A percentile compares a stretch with the other conserved stretches of the same genome.
Conservation (phyloP, 2,888 invertebrate genomes). For the Drosophila hamatofila region DNA sequence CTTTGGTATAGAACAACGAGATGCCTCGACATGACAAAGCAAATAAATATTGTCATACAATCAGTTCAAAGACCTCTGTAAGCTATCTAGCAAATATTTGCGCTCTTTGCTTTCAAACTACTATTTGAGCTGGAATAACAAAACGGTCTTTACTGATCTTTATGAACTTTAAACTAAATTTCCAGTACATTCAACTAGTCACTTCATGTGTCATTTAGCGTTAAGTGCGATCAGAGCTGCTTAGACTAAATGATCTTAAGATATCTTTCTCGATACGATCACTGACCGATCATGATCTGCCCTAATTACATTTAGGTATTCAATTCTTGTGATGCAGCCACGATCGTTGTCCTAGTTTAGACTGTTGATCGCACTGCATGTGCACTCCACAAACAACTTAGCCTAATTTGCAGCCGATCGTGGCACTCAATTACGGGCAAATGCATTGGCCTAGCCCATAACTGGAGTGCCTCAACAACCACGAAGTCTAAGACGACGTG, state of each 20-base stretch:
- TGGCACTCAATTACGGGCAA: constrained; percentile 29
- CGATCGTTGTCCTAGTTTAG: constrained; percentile 11
- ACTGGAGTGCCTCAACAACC: constrained; percentile 31
- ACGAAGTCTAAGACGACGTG: neutral
- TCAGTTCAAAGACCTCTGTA: constrained; percentile 12
- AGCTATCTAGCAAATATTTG: neutral
- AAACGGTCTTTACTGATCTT: neutral
- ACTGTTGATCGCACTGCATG: constrained; percentile 4
- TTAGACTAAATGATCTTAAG: neutral
- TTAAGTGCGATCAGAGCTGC: neutral
- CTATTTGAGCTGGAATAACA: constrained; percentile 3
- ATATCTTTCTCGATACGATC: neutral
- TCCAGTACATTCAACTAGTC: neutral
- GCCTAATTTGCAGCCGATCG: constrained; percentile 24
- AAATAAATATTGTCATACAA: neutral
- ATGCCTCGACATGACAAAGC: neutral
- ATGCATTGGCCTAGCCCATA: constrained; percentile 46
- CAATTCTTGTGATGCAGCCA: neutral
- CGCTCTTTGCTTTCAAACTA: neutral
- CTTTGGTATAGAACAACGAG: neutral
- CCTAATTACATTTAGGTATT: constrained; percentile 1
- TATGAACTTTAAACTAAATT: neutral
- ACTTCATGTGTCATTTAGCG: neutral
- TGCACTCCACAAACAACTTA: constrained; percentile 6
- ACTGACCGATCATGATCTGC: constrained; percentile 2